Percentiles rank a stretch among this genome's conserved stretches.
These are phyloP conservation scores for Calyptomena viridis DNA, from an alignment of 2,113 vertebrate species.

Conservation along the genomic window DNA sequence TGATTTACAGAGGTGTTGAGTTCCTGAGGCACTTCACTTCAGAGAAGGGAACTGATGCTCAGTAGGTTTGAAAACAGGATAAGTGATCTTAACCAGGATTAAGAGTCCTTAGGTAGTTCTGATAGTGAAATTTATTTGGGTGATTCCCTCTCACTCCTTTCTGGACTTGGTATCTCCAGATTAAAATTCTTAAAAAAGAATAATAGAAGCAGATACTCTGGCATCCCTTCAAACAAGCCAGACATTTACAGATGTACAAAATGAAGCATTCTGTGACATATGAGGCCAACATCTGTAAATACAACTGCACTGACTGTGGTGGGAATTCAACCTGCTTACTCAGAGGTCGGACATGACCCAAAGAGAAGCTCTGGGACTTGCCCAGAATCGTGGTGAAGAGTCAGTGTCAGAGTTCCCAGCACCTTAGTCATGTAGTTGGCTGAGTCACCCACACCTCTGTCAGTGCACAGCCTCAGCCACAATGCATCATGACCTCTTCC, in stretches of 20 bases:
- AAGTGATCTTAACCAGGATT: background rate
- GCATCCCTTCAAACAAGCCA: background rate
- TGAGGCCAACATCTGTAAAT: background rate
- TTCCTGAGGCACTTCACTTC: background rate
- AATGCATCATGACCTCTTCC: background rate
- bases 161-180: background rate
- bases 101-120: background rate
- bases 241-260: background rate
- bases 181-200: background rate
- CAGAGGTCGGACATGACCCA: background rate
- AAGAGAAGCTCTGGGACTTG: constrained; percentile 12
- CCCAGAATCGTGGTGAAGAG: background rate
- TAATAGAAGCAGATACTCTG: background rate
- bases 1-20: background rate
- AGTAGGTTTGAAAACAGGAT: background rate
- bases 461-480: background rate
- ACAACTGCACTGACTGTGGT: background rate
- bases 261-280: background rate
- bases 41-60: background rate
- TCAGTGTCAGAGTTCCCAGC: constrained; percentile 20
- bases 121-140: background rate
- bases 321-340: constrained; percentile 15
- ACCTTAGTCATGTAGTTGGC: constrained; percentile 27
- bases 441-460: constrained; percentile 17
- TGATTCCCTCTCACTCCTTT: background rate